These are phyloP conservation scores for Drosophila rufa DNA, from an alignment of 1,140 invertebrate genomes.

Conservation along the genomic window DNA sequence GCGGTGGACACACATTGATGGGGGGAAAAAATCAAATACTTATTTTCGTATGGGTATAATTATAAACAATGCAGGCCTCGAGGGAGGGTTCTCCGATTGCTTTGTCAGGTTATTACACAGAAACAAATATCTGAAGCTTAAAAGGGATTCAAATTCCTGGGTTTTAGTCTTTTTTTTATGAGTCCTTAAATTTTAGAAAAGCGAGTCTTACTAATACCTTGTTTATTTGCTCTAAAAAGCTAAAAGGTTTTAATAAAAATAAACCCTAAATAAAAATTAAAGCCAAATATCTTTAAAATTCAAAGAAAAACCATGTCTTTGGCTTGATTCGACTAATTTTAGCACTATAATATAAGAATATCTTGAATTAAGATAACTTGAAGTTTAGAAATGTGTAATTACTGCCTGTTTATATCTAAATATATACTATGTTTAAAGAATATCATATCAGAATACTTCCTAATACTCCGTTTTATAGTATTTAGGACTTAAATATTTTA, in stretches of 20 bases:
- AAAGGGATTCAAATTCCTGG: not conserved
- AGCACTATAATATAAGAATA: not conserved
- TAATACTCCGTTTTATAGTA: too few species aligned
- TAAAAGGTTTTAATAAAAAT: not conserved
- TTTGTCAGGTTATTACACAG: constrained; percentile 1
- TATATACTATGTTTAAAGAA: too few species aligned
- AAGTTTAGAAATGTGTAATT: too few species aligned
- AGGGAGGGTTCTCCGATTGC: not conserved
- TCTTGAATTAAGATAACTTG: not conserved
- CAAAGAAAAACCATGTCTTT: not conserved
- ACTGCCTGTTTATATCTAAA: too few species aligned
- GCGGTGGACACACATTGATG: not conserved
- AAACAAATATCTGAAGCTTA: rapidly evolving
- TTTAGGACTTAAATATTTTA: not conserved
- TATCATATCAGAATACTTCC: too few species aligned
- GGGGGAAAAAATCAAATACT: constrained; percentile 11
- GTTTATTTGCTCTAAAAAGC: not conserved
- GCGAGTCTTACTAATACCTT: not conserved
- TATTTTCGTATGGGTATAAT: constrained; percentile 16
- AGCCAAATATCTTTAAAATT: not conserved
- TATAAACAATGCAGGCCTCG: not conserved
- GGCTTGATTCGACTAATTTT: too few species aligned
- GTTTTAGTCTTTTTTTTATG: not conserved
- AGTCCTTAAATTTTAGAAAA: too few species aligned
- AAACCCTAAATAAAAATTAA: too few species aligned